These are phyloP conservation scores for Laupala kohalensis DNA, from an alignment of 1,140 invertebrate species.

Conservation along the genomic window DNA sequence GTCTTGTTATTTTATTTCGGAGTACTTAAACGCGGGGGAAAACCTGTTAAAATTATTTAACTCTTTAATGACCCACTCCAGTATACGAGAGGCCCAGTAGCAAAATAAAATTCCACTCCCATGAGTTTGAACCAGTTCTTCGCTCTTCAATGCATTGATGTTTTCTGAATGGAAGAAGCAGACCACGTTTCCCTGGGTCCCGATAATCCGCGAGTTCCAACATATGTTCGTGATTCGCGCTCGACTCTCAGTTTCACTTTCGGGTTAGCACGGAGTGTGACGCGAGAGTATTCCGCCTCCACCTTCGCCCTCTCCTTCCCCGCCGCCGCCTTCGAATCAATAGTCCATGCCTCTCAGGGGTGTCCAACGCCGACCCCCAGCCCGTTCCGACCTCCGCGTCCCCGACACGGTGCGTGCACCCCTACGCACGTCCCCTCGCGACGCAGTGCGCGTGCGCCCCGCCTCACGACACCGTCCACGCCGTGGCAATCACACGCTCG, in stretches of 20 bases:
- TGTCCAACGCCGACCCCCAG: neutral
- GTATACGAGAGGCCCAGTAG: too few relatives aligned
- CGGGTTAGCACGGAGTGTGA: neutral
- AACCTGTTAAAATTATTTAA: too few relatives aligned
- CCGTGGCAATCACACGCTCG: too few relatives aligned
- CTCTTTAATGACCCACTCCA: too few relatives aligned
- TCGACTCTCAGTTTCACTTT: neutral
- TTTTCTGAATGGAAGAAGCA: too few relatives aligned
- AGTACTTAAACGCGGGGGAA: too few relatives aligned
- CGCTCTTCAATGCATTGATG: too few relatives aligned
- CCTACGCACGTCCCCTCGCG: too few relatives aligned
- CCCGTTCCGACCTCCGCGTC: neutral
- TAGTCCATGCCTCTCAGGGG: neutral
- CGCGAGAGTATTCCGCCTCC: neutral
- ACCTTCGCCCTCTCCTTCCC: too few relatives aligned
- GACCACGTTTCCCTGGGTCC: neutral
- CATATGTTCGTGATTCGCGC: neutral
- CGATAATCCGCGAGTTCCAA: neutral
- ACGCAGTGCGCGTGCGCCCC: neutral
- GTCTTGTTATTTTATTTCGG: too few relatives aligned
- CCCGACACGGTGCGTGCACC: neutral
- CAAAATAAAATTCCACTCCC: too few relatives aligned
- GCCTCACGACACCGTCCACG: neutral
- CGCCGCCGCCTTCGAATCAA: neutral
- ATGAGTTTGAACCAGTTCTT: too few relatives aligned